Evolutionary conservation across 2,113 vertebrate species (phyloP).

Genomic region (Anoura caudifer): DNA sequence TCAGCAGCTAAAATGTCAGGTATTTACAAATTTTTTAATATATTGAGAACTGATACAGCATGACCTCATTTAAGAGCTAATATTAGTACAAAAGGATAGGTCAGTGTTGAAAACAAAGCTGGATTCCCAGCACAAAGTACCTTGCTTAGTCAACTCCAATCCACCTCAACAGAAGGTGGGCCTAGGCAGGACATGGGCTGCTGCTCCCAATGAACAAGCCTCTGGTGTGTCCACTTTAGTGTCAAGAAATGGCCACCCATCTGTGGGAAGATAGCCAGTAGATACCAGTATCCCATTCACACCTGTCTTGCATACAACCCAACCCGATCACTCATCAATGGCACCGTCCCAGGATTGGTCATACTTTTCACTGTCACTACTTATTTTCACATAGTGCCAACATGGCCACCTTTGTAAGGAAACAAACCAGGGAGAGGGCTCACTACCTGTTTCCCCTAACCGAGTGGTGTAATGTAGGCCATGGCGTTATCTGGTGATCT

Average conservation of each 20-base stretch:
- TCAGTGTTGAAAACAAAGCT: conserved; percentile 57
- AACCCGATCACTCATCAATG: background rate
- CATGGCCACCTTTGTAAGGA: conserved; percentile 65
- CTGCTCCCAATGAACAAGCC: conserved; percentile 64
- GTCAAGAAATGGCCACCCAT: conserved; percentile 73
- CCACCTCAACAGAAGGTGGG: conserved; percentile 29
- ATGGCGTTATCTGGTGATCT: conserved; percentile 17
- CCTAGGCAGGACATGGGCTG: conserved; percentile 47
- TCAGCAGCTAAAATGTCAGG: conserved; percentile 42
- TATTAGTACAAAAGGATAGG: conserved; percentile 41
- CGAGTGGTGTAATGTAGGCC: background rate
- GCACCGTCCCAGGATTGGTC: conserved; percentile 43
- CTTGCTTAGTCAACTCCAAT: conserved; percentile 40
- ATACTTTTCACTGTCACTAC: conserved; percentile 64
- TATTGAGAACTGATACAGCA: conserved; percentile 54
- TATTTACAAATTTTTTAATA: conserved; percentile 31
- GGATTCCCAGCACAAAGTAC: background rate
- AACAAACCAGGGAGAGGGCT: conserved; percentile 73
- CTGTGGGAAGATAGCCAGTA: conserved; percentile 67
- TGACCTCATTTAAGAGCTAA: conserved; percentile 62
- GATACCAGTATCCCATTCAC: conserved; percentile 39
- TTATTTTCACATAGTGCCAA: conserved; percentile 65
- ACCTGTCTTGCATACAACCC: background rate
- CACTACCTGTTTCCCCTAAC: conserved; percentile 31
- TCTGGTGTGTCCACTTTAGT: conserved; percentile 64